These are phyloP conservation scores for Enteromius unitaeniatus DNA, from an alignment of 2,797 vertebrate species.

Conservation along the genomic window DNA sequence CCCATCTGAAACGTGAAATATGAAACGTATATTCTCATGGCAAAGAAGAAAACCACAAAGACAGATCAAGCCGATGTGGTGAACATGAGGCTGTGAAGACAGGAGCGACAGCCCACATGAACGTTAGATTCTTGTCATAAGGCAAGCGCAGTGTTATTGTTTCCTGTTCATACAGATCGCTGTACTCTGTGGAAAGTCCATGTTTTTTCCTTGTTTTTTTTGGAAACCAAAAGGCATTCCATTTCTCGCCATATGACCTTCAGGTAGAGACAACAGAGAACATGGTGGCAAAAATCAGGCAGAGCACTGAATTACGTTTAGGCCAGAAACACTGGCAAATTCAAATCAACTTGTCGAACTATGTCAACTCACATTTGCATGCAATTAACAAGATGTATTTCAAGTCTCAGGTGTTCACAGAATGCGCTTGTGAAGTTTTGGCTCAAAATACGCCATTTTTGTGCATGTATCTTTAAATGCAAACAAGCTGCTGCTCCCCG, in stretches of 20 bases:
- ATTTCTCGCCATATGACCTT: background rate
- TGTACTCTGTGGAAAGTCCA: slow-evolving; percentile 55
- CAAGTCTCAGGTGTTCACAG: too few relatives aligned
- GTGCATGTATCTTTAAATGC: background rate
- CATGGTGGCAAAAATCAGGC: background rate
- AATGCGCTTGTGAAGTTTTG: background rate
- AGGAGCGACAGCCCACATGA: slow-evolving; percentile 73
- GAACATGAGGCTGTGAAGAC: slow-evolving; percentile 68
- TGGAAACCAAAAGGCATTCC: background rate
- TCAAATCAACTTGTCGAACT: background rate
- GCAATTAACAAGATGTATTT: too few relatives aligned
- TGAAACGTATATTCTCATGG: slow-evolving; percentile 62
- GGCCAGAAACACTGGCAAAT: background rate
- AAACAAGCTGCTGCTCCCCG: background rate
- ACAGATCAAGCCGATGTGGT: slow-evolving; percentile 74
- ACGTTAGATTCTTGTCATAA: slow-evolving; percentile 74
- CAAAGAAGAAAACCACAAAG: slow-evolving; percentile 71
- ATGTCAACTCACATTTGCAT: too few relatives aligned
- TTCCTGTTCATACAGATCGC: slow-evolving; percentile 75
- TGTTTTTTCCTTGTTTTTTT: slow-evolving; percentile 36
- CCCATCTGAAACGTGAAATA: slow-evolving; percentile 36
- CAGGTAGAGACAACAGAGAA: background rate
- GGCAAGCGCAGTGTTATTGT: slow-evolving; percentile 73
- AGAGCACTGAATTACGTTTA: background rate
- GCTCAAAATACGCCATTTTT: background rate